A percentile compares a stretch with the other conserved stretches of the same genome.
Conservation (phyloP, 64 coral and sea anemone species). For the Acropora yongei region DNA sequence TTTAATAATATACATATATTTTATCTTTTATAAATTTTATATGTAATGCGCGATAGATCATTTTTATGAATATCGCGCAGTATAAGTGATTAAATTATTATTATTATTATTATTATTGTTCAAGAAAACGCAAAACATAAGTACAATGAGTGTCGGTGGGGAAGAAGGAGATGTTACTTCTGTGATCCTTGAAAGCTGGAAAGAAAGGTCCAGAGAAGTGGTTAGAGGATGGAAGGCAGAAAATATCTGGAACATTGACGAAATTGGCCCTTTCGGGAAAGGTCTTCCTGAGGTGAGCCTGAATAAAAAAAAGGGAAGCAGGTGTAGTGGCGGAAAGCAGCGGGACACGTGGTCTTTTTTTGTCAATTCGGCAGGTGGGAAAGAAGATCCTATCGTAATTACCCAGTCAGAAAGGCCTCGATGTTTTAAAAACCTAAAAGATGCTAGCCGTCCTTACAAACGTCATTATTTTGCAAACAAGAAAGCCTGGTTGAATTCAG, state of each 20-base stretch:
- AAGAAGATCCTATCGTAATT: conserved; percentile 40
- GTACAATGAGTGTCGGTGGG: conserved; percentile 23
- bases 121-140: conserved; percentile 46
- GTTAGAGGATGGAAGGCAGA: conserved; percentile 24
- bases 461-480: conserved; percentile 39
- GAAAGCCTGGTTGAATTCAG: conserved; percentile 31
- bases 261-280: conserved; percentile 42
- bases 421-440: conserved; percentile 27
- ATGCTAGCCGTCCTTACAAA: conserved; percentile 15
- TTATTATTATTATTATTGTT: too few relatives aligned
- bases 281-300: conserved; percentile 30
- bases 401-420: neutral
- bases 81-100: too few relatives aligned
- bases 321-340: conserved; percentile 41
- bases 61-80: too few relatives aligned
- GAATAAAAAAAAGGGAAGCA: conserved; percentile 18
- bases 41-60: too few relatives aligned
- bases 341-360: conserved; percentile 24
- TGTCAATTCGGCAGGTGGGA: conserved; percentile 45
- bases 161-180: conserved; percentile 49
- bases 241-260: conserved; percentile 60
- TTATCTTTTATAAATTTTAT: too few relatives aligned
- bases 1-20: too few relatives aligned
- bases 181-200: conserved; percentile 36
- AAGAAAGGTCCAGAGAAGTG: conserved; percentile 29